Evolutionary conservation across 1,140 invertebrate genomes (phyloP), one percentile per base, ranked within the genome.

Genomic region (Drosophila leontia): DNA sequence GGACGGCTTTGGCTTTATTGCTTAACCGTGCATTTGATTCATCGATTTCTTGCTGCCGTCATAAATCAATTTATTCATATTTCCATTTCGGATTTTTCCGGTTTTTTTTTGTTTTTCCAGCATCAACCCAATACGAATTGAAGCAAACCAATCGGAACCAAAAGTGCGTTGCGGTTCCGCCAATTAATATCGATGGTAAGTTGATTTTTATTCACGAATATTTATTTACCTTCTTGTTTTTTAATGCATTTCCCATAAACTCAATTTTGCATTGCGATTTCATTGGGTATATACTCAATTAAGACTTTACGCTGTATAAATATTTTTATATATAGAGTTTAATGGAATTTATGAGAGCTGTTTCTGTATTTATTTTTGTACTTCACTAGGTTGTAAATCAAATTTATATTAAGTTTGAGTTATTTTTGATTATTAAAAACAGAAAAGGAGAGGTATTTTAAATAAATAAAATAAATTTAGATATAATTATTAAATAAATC

Each of bases 111-210:
- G 11, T 71, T 51, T 78, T 71, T 83, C 1, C 58, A 75, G 69
- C 39, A 62, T 45, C 34, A 37, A 63, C 7, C 45, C 37, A 44
- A 72, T 60, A 32, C 48, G 15, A 75, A 75, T 75, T 55, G 59
- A 42, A 55, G 26, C 50, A 45, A 60, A 42, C 69, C 67, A 60
- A 72, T 42, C 53, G 53, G 68, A 72, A 72, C 67, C 48, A 62
- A 71, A 48, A 78, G 60, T 53, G 42, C 51, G 17, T 35, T 74
- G 51, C 23, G 63, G 59, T 62, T 69, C 32, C 56, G 45, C 41
- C 60, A 45, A 50, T 69, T 51, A 42, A 69, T 69, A 60, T 81
- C 42, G 19, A 78, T 74, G 82, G 82, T 84, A 74, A 78, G 82
- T 65, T 67, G 47, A 78, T 42, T 59, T 76, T 78, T 63, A 65